Evolutionary conservation across 2,888 invertebrate species (phyloP).

Genomic region (Acholoe squamosa): DNA sequence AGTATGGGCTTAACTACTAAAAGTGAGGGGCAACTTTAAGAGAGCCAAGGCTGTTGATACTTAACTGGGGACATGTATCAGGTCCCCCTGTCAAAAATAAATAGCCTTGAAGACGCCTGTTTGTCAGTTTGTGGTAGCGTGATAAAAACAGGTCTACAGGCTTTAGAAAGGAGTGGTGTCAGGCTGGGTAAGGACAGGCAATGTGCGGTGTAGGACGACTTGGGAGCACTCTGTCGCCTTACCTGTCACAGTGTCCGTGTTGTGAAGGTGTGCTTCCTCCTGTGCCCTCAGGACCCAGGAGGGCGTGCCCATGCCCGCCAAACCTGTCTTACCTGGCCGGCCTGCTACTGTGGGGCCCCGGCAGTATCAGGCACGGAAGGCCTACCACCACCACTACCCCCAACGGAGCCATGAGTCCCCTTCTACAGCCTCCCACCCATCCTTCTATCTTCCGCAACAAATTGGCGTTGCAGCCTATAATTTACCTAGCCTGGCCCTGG

Average conservation of each 20-base stretch:
- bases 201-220: neutral
- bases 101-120: neutral
- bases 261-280: constrained; percentile 30
- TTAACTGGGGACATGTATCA: neutral
- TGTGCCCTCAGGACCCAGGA: constrained; percentile 52
- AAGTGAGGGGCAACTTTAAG: too few species aligned
- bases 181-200: neutral
- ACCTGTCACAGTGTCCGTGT: constrained; percentile 33
- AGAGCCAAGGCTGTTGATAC: too few species aligned
- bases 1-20: too few species aligned
- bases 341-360: constrained; percentile 38
- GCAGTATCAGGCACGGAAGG: constrained; percentile 50
- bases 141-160: constrained; percentile 13
- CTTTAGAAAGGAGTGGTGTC: neutral
- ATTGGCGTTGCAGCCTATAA: constrained; percentile 55
- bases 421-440: constrained; percentile 52
- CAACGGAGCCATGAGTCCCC: constrained; percentile 34
- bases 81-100: neutral
- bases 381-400: constrained; percentile 9
- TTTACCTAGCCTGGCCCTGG: constrained; percentile 14
- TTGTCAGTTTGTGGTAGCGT: neutral
- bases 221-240: constrained; percentile 25
- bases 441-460: constrained; percentile 54
- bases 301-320: constrained; percentile 36
- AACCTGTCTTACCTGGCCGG: neutral